A percentile compares a stretch with the other conserved stretches of the same genome.
Evolutionary conservation across 2,113 vertebrate genomes (phyloP).

Genomic region (Taurulus bubalis): DNA sequence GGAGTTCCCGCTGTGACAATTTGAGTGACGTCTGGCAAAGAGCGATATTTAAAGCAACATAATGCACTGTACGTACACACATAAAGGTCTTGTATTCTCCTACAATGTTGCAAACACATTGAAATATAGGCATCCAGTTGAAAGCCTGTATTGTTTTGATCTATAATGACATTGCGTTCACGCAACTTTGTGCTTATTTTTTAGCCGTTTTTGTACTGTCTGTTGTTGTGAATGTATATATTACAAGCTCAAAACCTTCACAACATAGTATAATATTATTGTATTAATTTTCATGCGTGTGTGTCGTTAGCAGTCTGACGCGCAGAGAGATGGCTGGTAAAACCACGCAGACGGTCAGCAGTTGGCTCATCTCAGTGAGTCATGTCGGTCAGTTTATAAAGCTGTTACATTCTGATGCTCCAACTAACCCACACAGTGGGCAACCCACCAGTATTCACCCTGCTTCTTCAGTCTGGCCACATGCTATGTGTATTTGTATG

Average conservation of each 20-base stretch:
- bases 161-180: slow-evolving; percentile 18
- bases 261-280: not conserved
- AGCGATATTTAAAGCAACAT: slow-evolving; percentile 50
- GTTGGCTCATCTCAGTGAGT: slow-evolving; percentile 59
- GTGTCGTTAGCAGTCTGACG: slow-evolving; percentile 20
- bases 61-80: slow-evolving; percentile 26
- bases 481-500: slow-evolving; percentile 24
- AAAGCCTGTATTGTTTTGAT: slow-evolving; percentile 19
- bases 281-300: slow-evolving; percentile 6
- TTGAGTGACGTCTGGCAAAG: slow-evolving; percentile 57
- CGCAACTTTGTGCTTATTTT: not conserved
- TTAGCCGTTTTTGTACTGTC: not conserved
- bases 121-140: slow-evolving; percentile 40
- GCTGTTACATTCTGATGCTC: slow-evolving; percentile 63
- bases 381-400: slow-evolving; percentile 65
- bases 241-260: not conserved
- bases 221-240: not conserved
- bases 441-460: slow-evolving; percentile 34
- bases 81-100: slow-evolving; percentile 2
- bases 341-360: slow-evolving; percentile 59
- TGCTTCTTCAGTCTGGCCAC: slow-evolving; percentile 38
- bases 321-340: slow-evolving; percentile 14
- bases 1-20: slow-evolving; percentile 40
- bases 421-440: slow-evolving; percentile 57
- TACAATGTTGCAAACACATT: slow-evolving; percentile 16